Evolutionary conservation across 2,888 invertebrate genomes (phyloP), one percentile per base, ranked within the genome.

Genomic region (Neoaliturus tenellus): DNA sequence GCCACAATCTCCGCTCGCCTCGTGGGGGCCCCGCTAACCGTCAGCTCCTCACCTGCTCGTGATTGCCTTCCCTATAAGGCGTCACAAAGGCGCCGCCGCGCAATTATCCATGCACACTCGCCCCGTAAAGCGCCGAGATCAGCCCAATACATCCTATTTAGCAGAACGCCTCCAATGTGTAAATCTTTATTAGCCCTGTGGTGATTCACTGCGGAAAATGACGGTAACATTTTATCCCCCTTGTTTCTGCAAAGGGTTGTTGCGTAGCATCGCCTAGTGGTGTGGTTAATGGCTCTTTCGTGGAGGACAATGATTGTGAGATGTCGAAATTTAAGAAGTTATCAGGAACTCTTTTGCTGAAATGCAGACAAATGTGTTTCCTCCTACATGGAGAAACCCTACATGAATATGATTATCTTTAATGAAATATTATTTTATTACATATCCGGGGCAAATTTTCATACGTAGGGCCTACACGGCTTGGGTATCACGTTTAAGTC

Each of bases 91-190:
- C 10, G 75, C 75, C 75, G 75, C 44, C 28, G 33, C n/a, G 39
- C 75, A 28, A 75, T 75, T 44, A 75, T 44, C 75, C 75, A 75
- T 48, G 41, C 75, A 41, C 75, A 48, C 75, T 48, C 75, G n/a
- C 3, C 75, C 39, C 75, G 75, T 75, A 75, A 71, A 75, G 35
- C 44, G 20, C 75, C 23, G 75, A n/a, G 75, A 75, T 75, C 75
- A 75, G 75, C 48, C 75, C 75, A 48, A 75, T 75, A 69, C 69
- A 75, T 75, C 75, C 75, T 75, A 48, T 75, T 75, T 75, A 75
- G 75, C 75, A 75, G 69, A 75, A 48, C 75, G 44, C 48, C 75
- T 39, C 75, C 75, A 39, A 69, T n/a, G 69, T 75, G 75, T 75
- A 75, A 75, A 75, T 75, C 75, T 75, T 75, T 75, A 75, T 75